Evolutionary conservation across 2,113 vertebrate species (phyloP).

Genomic region (Brachionichthys hirsutus): DNA sequence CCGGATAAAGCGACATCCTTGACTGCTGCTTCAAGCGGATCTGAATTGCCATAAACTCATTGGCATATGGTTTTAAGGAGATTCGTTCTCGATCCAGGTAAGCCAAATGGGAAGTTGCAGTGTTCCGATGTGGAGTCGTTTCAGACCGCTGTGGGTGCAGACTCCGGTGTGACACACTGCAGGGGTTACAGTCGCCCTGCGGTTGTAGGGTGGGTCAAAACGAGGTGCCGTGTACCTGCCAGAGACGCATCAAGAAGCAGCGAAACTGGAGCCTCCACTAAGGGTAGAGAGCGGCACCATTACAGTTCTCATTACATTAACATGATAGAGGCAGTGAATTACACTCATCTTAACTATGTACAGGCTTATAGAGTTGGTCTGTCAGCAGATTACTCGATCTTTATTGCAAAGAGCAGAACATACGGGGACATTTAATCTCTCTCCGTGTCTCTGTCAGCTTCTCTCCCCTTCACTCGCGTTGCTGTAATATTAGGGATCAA

Average conservation of each 20-base stretch:
- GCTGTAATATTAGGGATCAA: slow-evolving; percentile 65
- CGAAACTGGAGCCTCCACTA: slow-evolving; percentile 52
- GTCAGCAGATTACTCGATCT: slow-evolving; percentile 35
- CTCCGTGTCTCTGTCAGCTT: slow-evolving; percentile 11
- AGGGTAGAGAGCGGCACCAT: slow-evolving; percentile 45
- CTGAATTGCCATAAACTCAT: neutral
- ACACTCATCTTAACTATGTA: slow-evolving; percentile 46
- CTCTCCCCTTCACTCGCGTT: slow-evolving; percentile 1
- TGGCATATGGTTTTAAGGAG: neutral
- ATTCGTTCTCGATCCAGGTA: neutral
- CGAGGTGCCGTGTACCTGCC: slow-evolving; percentile 69
- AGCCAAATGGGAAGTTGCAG: slow-evolving; percentile 2
- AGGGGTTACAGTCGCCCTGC: slow-evolving; percentile 56
- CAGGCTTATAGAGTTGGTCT: slow-evolving; percentile 42
- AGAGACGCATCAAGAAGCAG: slow-evolving; percentile 52
- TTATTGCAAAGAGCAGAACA: slow-evolving; percentile 26
- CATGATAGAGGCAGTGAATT: slow-evolving; percentile 62
- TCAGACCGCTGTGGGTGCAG: slow-evolving; percentile 11
- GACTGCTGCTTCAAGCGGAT: slow-evolving; percentile 7
- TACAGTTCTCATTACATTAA: slow-evolving; percentile 68
- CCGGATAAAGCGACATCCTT: neutral
- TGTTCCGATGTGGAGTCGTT: slow-evolving; percentile 13
- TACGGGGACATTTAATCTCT: slow-evolving; percentile 16
- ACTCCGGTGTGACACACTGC: slow-evolving; percentile 47
- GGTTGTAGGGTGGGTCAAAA: slow-evolving; percentile 57